Evolutionary conservation across 2,888 invertebrate species (phyloP).

Genomic region (Drosophila falleni): DNA sequence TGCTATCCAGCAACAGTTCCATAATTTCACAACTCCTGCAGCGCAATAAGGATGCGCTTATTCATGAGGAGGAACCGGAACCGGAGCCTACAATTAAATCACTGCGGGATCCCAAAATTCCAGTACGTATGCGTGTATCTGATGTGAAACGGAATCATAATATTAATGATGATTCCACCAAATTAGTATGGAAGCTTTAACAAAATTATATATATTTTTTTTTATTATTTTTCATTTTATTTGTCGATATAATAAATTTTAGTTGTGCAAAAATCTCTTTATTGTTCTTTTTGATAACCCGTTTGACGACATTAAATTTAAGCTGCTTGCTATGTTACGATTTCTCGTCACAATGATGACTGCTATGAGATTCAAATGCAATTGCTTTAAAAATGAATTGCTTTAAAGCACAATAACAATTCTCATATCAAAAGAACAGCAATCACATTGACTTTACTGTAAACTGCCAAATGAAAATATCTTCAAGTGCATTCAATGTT

Average conservation of each 20-base stretch:
- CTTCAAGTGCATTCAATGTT: constrained; percentile 13
- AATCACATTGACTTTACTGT: constrained; percentile 21
- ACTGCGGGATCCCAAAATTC: constrained; percentile 35
- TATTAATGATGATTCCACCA: too few species aligned
- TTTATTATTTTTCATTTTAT: background rate
- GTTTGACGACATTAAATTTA: background rate
- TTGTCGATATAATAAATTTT: background rate
- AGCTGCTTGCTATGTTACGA: background rate
- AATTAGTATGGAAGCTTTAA: constrained; percentile 17
- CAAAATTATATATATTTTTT: background rate
- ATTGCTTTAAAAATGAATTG: constrained; percentile 3
- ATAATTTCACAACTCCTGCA: constrained; percentile 9
- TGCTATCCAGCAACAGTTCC: constrained; percentile 3
- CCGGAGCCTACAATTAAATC: constrained; percentile 28
- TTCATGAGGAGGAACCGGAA: background rate
- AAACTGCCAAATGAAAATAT: constrained; percentile 3
- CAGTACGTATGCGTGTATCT: constrained; percentile 22
- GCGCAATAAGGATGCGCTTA: background rate
- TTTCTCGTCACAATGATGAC: background rate
- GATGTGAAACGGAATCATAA: background rate
- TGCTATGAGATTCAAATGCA: background rate
- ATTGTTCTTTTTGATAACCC: background rate
- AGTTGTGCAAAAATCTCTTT: background rate
- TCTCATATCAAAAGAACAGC: constrained; percentile 9
- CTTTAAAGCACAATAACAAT: constrained; percentile 37